Base-by-base conservation (phyloP, 2,888 invertebrate genomes). In the Nephrotoma flavescens region DNA sequence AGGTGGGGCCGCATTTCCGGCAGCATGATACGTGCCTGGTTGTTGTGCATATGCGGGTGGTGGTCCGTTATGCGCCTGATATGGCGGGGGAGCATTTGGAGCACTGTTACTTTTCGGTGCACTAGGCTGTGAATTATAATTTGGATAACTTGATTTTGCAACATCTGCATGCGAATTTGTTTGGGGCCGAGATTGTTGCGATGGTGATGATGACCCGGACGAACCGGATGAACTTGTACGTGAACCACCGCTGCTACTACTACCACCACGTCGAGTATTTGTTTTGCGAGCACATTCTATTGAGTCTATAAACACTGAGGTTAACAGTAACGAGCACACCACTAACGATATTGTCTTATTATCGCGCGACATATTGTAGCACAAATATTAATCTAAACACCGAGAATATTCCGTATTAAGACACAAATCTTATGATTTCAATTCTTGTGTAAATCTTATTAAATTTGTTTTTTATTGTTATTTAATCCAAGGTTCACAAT, bases 221-320 rank as follows among this genome's bases (percentile, higher is more conserved):
- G 71, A 71, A 71, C 71, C 71, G n/a, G 84, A 84, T 15, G 83
- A 83, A n/a, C 42, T 42, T 42, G 84, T 41, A 4, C 84, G n/a
- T 84, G 84, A 84, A 84, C 84, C 84, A 84, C 84, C 42, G 42
- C 42, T 42, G n/a, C 84, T 84, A 84, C n/a, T 42, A 42, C 71
- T 71, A 12, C 84, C 83, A 41, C 83, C 84, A 6, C 84, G 84
- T 3, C 84, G 84, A n/a, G 84, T 84, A 84, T 84, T 84, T 42
- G 84, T 42, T 84, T 84, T 84, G 42, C 84, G 84, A 7, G 84
- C 84, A 84, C 84, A 84, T 84, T 84, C 84, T 42, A 84, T 84
- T n/a, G 84, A 42, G n/a, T 41, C 42, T n/a, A 84, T 84, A 84
- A 84, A 84, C 42, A 84, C 15, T 12, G 84, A 42, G n/a, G 84